Evolutionary conservation across 2,888 invertebrate genomes (phyloP), one percentile per base, ranked within the genome.

Genomic region (Cheilosia scutellata): DNA sequence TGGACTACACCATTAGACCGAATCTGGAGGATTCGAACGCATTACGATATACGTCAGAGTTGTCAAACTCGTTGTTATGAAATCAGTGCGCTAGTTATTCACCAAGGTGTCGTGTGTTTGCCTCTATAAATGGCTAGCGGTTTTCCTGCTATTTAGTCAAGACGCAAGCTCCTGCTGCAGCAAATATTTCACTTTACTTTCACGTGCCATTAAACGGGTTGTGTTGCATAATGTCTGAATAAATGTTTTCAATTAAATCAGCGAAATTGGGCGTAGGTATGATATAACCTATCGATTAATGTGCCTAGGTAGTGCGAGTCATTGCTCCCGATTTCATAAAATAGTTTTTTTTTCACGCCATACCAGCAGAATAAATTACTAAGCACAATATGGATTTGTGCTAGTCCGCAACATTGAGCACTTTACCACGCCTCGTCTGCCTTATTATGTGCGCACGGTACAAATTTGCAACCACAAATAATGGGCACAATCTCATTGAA

Each of bases 81-180:
- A 86, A 86, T 86, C 72, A 58, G 31, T 82, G 86, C 72, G 57
- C 82, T 51, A 82, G 86, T 82, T 82, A 72, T 49, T 76, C n/a
- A 47, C 40, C 62, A 53, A 84, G 42, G 65, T 80, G 75, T 70
- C 33, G 27, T 55, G 53, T 29, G 29, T 57, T 49, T 47, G 16
- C 37, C 51, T 37, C 7, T 70, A 40, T 31, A 25, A 6, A 47
- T 47, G 44, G 78, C 51, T 33, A 16, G 57, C 58, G 25, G 13
- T 65, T 84, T 80, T 68, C 80, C 74, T 63, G 55, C 58, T 40
- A 49, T 58, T 70, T 63, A 65, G 47, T 60, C 51, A 66, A 74
- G 51, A 40, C 25, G 20, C 40, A 40, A 70, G 53, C 71, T 82
- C 82, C 76, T 82, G 53, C 58, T 42, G 13, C 5, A 47, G 49